Conservation (phyloP, 2,888 invertebrate species). For the Harpalus rubripes region DNA sequence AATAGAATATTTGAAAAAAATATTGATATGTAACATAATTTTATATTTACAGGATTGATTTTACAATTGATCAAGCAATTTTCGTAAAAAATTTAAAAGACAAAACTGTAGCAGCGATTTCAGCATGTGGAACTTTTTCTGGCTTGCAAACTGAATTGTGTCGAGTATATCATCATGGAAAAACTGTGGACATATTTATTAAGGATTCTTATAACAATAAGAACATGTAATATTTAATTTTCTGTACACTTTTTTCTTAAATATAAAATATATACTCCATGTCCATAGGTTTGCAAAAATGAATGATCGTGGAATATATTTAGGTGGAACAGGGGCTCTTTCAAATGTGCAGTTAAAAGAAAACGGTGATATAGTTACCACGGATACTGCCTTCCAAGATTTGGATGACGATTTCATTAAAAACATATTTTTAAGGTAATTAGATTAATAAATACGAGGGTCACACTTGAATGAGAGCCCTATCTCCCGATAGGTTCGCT, state of each 20-base stretch:
- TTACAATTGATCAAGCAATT: constrained; percentile 11
- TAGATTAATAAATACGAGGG: background rate
- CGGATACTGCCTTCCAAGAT: background rate
- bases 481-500: no score
- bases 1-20: no score
- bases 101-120: background rate
- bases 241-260: background rate
- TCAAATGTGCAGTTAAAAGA: background rate
- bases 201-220: background rate
- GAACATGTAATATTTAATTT: background rate
- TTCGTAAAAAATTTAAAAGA: background rate
- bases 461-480: background rate
- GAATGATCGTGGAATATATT: background rate
- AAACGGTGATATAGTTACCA: background rate
- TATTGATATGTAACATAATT: background rate
- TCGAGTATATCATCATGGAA: background rate
- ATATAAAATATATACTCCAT: background rate
- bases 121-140: background rate
- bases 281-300: constrained; percentile 20
- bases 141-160: background rate
- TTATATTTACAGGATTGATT: constrained; percentile 25
- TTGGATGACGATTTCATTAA: background rate
- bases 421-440: background rate
- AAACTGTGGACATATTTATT: background rate
- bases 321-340: background rate